These are phyloP conservation scores for Drosophila anomalata DNA, from an alignment of 2,888 invertebrate genomes.

Conservation along the genomic window DNA sequence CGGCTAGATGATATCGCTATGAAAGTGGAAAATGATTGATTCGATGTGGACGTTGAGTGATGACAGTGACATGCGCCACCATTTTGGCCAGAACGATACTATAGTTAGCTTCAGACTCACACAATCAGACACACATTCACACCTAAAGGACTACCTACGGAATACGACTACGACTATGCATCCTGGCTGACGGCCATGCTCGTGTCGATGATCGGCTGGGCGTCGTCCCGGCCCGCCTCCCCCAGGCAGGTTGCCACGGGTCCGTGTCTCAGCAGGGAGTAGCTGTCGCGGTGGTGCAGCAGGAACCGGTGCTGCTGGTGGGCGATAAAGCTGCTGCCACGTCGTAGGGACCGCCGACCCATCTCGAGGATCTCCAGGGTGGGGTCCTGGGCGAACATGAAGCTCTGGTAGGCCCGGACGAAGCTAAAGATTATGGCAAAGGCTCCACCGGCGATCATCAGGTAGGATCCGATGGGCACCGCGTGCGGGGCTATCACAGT, in stretches of 20 bases:
- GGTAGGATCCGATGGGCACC: constrained; percentile 89
- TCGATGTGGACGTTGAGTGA: constrained; percentile 29
- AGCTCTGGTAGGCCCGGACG: constrained; percentile 90
- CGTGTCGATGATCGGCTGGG: constrained; percentile 69
- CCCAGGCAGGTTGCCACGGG: constrained; percentile 63
- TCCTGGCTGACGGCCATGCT: constrained; percentile 43
- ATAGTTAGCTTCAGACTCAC: constrained; percentile 15
- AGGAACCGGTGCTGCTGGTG: constrained; percentile 82
- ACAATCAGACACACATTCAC: constrained; percentile 8
- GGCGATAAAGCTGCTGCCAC: constrained; percentile 85
- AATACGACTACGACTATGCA: constrained; percentile 54
- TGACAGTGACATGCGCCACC: constrained; percentile 58
- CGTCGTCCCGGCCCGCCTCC: constrained; percentile 67
- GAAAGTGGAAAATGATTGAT: constrained; percentile 44
- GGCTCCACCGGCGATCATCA: constrained; percentile 89
- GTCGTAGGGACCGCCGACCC: constrained; percentile 89
- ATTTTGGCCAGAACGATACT: constrained; percentile 66
- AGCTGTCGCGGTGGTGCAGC: constrained; percentile 80
- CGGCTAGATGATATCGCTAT: constrained; percentile 47
- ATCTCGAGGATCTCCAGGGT: constrained; percentile 91
- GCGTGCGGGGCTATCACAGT: constrained; percentile 91
- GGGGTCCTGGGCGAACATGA: constrained; percentile 88
- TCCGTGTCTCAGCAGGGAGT: constrained; percentile 77
- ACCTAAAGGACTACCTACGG: constrained; percentile 19
- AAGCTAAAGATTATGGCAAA: constrained; percentile 88